These are phyloP conservation scores for Grammomys dolichurus DNA, from an alignment of 2,113 vertebrate genomes.

Conservation along the genomic window DNA sequence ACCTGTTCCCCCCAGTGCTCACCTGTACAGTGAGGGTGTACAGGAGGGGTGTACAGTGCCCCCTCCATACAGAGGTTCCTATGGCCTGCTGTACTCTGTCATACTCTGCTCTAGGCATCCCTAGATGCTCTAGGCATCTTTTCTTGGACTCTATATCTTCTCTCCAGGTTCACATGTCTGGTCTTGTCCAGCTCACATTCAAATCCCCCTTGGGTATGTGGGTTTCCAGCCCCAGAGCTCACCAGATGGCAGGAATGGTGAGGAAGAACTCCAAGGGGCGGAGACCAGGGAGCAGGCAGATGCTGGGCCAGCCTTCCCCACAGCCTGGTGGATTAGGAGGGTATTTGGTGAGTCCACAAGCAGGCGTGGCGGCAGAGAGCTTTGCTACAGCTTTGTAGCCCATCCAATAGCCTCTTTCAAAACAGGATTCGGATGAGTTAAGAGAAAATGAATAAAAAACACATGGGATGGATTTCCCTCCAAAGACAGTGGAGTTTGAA, in stretches of 20 bases:
- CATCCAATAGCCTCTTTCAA: constrained; percentile 80
- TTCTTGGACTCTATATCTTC: not conserved
- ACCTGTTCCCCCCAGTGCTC: not conserved
- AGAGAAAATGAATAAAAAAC: constrained; percentile 84
- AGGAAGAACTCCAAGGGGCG: not conserved
- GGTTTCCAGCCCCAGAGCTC: not conserved
- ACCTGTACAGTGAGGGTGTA: too few species aligned
- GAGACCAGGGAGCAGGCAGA: not conserved
- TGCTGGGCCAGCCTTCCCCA: not conserved
- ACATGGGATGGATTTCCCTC: constrained; percentile 80
- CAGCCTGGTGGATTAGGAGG: constrained; percentile 62
- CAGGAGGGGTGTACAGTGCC: not conserved
- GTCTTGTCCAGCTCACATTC: not conserved
- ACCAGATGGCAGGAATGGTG: not conserved
- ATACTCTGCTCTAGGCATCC: not conserved
- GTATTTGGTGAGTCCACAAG: constrained; percentile 71
- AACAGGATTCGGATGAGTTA: constrained; percentile 83
- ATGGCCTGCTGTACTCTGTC: not conserved
- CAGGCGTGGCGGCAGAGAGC: constrained; percentile 55
- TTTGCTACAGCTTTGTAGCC: constrained; percentile 78
- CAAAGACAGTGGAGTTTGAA: constrained; percentile 77
- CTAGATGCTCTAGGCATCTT: not conserved
- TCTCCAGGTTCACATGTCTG: not conserved
- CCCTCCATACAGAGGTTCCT: not conserved
- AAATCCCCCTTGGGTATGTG: not conserved